phyloP scores from a whole-genome alignment of 1,140 invertebrate genomes.

The Dysdera silvatica region DNA sequence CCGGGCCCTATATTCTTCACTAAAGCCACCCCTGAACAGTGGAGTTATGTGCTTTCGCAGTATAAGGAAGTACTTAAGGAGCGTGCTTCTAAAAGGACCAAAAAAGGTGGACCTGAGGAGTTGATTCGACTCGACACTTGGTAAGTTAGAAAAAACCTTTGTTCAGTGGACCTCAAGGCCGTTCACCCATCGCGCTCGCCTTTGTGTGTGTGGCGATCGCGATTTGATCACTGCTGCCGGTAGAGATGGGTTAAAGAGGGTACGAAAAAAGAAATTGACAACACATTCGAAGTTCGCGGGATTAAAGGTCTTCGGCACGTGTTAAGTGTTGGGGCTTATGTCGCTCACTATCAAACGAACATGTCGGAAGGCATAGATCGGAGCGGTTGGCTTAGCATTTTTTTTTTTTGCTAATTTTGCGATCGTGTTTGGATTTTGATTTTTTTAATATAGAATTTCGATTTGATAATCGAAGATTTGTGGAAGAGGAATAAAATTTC shows the following conservation, averaged over 20 bases:
- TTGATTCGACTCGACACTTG: constrained; percentile 86
- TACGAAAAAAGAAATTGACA: constrained; percentile 30
- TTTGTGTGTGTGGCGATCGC: constrained; percentile 21
- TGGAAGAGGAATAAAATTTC: no score
- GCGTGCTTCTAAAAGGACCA: constrained; percentile 76
- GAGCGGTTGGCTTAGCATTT: no score
- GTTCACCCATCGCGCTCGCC: constrained; percentile 38
- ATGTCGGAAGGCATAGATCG: no score
- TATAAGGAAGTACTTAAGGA: constrained; percentile 77
- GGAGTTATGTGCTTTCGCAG: constrained; percentile 75
- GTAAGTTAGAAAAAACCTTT: constrained; percentile 56
- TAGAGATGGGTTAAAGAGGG: no score
- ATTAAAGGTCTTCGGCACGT: constrained; percentile 27
- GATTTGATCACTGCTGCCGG: constrained; percentile 23
- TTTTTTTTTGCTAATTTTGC: no score
- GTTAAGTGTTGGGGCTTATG: no score
- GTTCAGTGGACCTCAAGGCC: constrained; percentile 39
- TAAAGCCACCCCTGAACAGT: constrained; percentile 73
- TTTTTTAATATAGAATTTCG: no score
- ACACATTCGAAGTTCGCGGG: constrained; percentile 27
- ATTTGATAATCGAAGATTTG: no score
- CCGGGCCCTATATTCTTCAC: constrained; percentile 59
- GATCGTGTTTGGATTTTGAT: no score
- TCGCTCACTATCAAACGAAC: no score
- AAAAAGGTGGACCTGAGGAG: constrained; percentile 72